Evolutionary conservation across 2,888 invertebrate genomes (phyloP).

Genomic region (Masnerella sp.): DNA sequence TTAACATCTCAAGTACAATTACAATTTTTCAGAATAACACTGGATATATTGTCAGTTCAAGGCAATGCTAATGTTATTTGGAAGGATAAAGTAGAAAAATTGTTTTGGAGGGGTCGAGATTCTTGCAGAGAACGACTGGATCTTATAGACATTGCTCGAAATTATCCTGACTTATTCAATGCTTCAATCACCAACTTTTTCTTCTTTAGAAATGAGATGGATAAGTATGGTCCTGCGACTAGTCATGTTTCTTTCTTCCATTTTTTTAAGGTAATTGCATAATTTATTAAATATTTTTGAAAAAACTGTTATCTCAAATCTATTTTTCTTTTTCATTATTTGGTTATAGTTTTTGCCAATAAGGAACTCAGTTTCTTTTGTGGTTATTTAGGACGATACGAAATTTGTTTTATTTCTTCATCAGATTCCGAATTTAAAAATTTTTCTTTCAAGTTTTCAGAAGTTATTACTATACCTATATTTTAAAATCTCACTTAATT

Average conservation of each 20-base stretch:
- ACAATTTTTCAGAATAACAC: conserved; percentile 83
- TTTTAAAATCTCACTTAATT: too few species aligned
- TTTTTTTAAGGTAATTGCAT: conserved; percentile 89
- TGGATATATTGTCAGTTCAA: conserved; percentile 95
- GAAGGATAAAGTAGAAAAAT: conserved; percentile 85
- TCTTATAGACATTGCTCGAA: conserved; percentile 87
- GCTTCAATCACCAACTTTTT: conserved; percentile 79
- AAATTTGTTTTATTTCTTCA: too few species aligned
- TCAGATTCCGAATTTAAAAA: too few species aligned
- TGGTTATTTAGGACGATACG: too few species aligned
- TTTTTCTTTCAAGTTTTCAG: not conserved
- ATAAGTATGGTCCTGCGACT: conserved; percentile 90
- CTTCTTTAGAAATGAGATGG: conserved; percentile 91
- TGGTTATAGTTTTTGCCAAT: not conserved
- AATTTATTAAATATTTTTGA: not conserved
- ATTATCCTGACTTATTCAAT: conserved; percentile 89
- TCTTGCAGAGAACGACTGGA: conserved; percentile 90
- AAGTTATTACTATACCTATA: not conserved
- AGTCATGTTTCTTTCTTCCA: conserved; percentile 83
- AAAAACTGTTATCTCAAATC: not conserved
- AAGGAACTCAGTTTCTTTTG: too few species aligned
- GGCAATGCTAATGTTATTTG: conserved; percentile 85
- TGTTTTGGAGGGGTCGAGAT: conserved; percentile 96
- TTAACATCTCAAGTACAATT: not conserved
- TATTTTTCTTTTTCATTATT: not conserved